Evolutionary conservation across 2,113 vertebrate species (phyloP).

Genomic region (Callithrix jacchus): DNA sequence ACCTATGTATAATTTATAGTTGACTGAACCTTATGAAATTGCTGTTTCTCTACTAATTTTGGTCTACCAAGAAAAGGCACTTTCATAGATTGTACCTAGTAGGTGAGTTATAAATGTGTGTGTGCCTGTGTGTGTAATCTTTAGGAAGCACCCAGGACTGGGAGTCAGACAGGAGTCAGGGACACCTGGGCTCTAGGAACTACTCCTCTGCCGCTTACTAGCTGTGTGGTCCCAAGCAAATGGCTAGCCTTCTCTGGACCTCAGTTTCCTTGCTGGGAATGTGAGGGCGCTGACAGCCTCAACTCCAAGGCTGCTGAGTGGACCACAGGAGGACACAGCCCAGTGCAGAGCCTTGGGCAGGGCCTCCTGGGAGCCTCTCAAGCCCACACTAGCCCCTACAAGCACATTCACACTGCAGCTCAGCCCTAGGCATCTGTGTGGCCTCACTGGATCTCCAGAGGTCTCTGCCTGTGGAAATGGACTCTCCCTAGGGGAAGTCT

Average conservation of each 20-base stretch:
- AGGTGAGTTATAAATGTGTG: too few species aligned
- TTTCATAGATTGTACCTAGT: background rate
- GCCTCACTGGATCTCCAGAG: background rate
- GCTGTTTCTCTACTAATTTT: background rate
- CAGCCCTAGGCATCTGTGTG: fast-evolving
- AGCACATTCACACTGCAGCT: fast-evolving
- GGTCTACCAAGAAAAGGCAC: background rate
- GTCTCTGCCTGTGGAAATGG: background rate
- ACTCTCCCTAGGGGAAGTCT: background rate
- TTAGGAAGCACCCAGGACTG: background rate
- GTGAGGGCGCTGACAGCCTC: background rate
- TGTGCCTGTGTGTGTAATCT: background rate
- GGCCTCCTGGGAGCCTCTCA: background rate
- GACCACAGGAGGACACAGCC: background rate
- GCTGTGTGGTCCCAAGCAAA: background rate
- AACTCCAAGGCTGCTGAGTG: background rate
- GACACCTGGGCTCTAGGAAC: background rate
- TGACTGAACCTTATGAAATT: background rate
- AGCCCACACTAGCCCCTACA: background rate
- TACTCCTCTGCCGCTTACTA: fast-evolving
- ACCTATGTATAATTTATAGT: background rate
- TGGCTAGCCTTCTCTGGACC: background rate
- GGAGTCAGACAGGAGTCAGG: background rate
- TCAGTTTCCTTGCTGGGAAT: background rate
- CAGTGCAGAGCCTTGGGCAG: background rate